A percentile compares a stretch with the other conserved stretches of the same genome.
Conservation (phyloP, 2,888 invertebrate species). For the Ypsolopha sequella region DNA sequence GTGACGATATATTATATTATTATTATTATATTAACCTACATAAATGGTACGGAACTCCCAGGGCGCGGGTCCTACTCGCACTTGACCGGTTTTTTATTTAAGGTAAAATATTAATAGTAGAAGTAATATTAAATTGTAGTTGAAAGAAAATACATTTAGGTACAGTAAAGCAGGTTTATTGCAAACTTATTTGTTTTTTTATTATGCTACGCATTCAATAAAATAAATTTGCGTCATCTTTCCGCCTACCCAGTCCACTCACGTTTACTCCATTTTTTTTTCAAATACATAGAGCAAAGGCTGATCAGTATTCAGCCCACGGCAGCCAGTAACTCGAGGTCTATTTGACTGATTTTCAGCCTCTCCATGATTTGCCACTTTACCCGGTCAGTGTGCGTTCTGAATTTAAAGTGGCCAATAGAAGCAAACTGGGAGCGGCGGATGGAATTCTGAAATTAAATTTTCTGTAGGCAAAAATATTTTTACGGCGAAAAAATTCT, state of each 20-base stretch:
- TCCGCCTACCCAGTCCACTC: background rate
- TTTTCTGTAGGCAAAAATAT: conserved; percentile 29
- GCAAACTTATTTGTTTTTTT: too few relatives aligned
- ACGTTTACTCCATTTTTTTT: conserved; percentile 14
- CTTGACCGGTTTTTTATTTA: too few relatives aligned
- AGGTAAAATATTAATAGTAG: too few relatives aligned
- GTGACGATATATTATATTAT: too few relatives aligned
- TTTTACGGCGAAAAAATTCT: too few relatives aligned
- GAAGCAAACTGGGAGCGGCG: conserved; percentile 17
- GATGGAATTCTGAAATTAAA: conserved; percentile 41
- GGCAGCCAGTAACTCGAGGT: conserved; percentile 52
- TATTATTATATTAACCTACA: too few relatives aligned
- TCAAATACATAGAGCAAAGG: conserved; percentile 21
- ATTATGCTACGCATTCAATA: too few relatives aligned
- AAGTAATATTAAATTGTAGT: too few relatives aligned
- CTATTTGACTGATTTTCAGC: conserved; percentile 70
- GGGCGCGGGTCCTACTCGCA: too few relatives aligned
- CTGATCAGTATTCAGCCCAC: conserved; percentile 43
- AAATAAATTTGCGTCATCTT: background rate
- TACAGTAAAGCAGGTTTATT: too few relatives aligned
- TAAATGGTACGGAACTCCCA: too few relatives aligned
- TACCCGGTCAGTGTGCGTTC: conserved; percentile 55
- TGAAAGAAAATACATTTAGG: too few relatives aligned
- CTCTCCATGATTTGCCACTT: conserved; percentile 69
- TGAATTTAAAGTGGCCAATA: conserved; percentile 58